phyloP scores from a whole-genome alignment of 2,113 vertebrate genomes.

The Pluvianellus socialis region DNA sequence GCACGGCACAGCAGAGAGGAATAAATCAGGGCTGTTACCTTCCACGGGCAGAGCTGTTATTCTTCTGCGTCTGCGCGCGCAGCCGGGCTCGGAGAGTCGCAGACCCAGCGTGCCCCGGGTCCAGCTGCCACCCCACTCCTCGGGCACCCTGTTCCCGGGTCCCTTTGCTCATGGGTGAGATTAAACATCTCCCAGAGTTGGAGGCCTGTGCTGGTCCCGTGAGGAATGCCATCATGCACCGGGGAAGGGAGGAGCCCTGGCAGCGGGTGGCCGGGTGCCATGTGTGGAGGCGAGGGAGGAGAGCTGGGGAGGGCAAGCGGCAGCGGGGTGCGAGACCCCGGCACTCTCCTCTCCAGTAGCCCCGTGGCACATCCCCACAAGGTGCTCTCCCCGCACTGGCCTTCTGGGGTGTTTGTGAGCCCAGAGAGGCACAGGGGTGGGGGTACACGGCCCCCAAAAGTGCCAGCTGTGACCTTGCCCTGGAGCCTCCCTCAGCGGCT shows the following conservation, averaged over 20 bases:
- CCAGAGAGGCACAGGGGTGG: accelerated
- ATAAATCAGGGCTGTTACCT: accelerated
- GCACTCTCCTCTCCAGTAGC: too few relatives aligned
- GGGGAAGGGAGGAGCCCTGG: background rate
- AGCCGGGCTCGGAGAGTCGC: background rate
- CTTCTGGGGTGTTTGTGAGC: background rate
- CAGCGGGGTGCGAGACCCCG: background rate
- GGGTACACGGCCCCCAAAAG: background rate
- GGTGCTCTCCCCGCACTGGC: background rate
- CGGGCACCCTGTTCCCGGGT: accelerated
- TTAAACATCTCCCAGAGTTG: background rate
- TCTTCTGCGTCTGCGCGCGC: background rate
- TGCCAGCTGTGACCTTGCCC: background rate
- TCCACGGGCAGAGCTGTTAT: background rate
- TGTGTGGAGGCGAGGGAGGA: background rate
- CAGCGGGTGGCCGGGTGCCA: accelerated
- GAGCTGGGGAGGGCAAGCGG: too few relatives aligned
- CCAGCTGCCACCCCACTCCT: background rate
- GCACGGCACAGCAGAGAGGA: background rate
- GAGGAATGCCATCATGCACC: background rate
- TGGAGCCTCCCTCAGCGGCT: background rate
- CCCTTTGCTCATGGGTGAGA: background rate
- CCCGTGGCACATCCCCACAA: accelerated
- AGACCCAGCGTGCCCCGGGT: accelerated
- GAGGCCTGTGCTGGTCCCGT: background rate